Evolutionary conservation across 35 echinoderm and acorn worm genomes (phyloP).

Genomic region (Heliocidaris erythrogramma): DNA sequence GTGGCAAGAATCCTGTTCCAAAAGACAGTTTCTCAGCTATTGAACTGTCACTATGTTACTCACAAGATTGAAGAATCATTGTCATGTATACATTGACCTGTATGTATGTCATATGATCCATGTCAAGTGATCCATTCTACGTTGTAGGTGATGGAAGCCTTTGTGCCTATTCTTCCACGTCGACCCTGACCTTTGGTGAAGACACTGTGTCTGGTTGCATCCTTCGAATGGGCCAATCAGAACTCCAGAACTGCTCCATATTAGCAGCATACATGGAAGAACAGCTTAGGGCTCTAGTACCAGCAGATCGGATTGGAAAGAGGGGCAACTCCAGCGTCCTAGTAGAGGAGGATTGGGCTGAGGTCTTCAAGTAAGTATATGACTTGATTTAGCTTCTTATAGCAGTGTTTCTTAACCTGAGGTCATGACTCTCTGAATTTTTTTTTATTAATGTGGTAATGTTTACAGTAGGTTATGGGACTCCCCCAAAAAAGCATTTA

Average conservation of each 20-base stretch:
- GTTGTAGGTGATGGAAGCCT: conserved; percentile 68
- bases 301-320: conserved; percentile 83
- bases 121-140: too few relatives aligned
- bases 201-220: conserved; percentile 81
- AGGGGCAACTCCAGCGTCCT: conserved; percentile 54
- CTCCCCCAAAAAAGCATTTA: too few relatives aligned
- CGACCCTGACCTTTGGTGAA: conserved; percentile 80
- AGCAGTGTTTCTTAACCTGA: too few relatives aligned
- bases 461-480: too few relatives aligned
- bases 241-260: conserved; percentile 81
- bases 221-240: conserved; percentile 69
- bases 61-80: too few relatives aligned
- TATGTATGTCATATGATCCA: too few relatives aligned
- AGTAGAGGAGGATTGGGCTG: conserved; percentile 74
- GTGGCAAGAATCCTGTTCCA: too few relatives aligned
- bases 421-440: too few relatives aligned
- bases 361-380: conserved; percentile 73
- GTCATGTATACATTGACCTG: too few relatives aligned
- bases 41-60: too few relatives aligned
- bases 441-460: too few relatives aligned
- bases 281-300: conserved; percentile 54
- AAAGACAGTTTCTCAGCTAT: too few relatives aligned
- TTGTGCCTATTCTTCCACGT: conserved; percentile 63
- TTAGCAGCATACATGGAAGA: conserved; percentile 54
- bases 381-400: neutral